phyloP scores from a whole-genome alignment of 2,888 invertebrate species.

The Parnassius mnemosyne region DNA sequence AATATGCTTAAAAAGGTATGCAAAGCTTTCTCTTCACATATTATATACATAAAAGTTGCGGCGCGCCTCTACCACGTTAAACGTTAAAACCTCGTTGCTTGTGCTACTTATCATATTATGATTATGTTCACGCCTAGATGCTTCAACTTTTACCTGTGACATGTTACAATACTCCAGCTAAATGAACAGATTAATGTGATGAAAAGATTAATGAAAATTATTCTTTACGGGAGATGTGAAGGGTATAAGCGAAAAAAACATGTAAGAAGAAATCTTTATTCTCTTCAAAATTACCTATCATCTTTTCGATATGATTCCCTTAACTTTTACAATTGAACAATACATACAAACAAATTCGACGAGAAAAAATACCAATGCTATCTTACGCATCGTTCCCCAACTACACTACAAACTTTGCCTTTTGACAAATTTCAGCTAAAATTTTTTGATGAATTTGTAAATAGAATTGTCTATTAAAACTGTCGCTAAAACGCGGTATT shows the following conservation, averaged over 20 bases:
- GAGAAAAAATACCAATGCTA: conserved; percentile 9
- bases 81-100: no score
- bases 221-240: no score
- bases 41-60: no score
- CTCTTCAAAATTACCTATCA: conserved; percentile 69
- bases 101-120: no score
- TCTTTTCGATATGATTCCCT: conserved; percentile 75
- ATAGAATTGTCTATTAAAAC: conserved; percentile 1
- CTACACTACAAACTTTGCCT: conserved; percentile 19
- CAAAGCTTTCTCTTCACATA: no score
- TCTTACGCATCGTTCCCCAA: conserved; percentile 33
- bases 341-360: conserved; percentile 43
- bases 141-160: no score
- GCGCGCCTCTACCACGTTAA: no score
- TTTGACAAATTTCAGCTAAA: conserved; percentile 7
- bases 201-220: no score
- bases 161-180: no score
- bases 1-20: no score
- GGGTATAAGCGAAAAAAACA: conserved; percentile 33
- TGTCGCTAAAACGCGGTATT: conserved; percentile 7
- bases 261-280: conserved; percentile 72
- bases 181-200: no score
- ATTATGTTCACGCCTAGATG: no score
- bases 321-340: conserved; percentile 55
- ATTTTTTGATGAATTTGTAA: conserved; percentile 6